A percentile compares a stretch with the other conserved stretches of the same genome.
Conservation (phyloP, 2,797 vertebrate genomes). For the Chaunax sp. region DNA sequence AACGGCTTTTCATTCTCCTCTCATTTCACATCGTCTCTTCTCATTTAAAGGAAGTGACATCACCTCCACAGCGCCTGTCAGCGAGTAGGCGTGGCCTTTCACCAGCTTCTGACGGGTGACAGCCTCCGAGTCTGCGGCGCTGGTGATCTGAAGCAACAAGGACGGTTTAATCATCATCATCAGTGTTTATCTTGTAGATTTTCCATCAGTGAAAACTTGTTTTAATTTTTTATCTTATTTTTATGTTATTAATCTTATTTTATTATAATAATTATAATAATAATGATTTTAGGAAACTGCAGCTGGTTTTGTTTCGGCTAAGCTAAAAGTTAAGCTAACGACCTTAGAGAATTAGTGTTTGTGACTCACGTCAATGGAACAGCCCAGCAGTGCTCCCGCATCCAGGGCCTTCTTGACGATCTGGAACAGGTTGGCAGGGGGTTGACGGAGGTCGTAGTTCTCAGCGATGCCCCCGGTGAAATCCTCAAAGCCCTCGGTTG, state of each 20-base stretch:
- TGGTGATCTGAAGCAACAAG: slow-evolving; percentile 84
- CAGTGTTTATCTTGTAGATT: too few species aligned
- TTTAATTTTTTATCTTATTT: too few species aligned
- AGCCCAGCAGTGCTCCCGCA: slow-evolving; percentile 90
- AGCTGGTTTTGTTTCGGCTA: too few species aligned
- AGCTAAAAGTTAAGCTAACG: too few species aligned
- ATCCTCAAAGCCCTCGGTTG: slow-evolving; percentile 93
- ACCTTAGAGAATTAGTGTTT: too few species aligned
- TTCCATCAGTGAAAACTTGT: too few species aligned
- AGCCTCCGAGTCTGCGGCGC: slow-evolving; percentile 88
- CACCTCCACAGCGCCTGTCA: slow-evolving; percentile 89
- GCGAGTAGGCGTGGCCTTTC: slow-evolving; percentile 94
- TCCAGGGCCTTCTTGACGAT: slow-evolving; percentile 88
- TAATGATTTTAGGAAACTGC: too few species aligned
- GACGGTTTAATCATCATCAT: neutral
- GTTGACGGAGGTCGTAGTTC: slow-evolving; percentile 85
- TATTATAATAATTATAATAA: too few species aligned
- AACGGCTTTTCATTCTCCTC: neutral
- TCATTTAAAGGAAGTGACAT: slow-evolving; percentile 21
- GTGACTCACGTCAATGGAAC: slow-evolving; percentile 89
- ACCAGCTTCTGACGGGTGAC: slow-evolving; percentile 93
- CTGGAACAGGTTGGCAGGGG: slow-evolving; percentile 84
- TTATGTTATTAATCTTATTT: too few species aligned
- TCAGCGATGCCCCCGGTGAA: slow-evolving; percentile 92
- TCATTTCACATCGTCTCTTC: neutral